Conservation (phyloP, 2,888 invertebrate genomes). For the Oxystoma pomonae region DNA sequence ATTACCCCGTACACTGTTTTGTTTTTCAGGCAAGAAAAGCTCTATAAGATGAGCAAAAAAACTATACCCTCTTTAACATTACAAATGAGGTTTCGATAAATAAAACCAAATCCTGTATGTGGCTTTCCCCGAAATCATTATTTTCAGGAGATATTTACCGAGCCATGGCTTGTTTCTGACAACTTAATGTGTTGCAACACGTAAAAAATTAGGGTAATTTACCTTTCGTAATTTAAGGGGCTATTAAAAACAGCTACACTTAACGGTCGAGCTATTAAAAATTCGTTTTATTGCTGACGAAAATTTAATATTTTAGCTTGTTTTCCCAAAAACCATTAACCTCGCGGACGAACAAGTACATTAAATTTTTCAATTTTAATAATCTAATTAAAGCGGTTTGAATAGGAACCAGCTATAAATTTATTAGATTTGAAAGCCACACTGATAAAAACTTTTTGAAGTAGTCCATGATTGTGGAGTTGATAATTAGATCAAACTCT, state of each 20-base stretch:
- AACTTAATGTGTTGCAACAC: not conserved
- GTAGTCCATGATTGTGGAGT: no score
- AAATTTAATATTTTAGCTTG: not conserved
- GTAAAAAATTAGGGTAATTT: not conserved
- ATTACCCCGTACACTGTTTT: no score
- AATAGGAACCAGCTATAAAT: no score
- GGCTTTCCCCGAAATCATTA: not conserved
- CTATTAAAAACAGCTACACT: not conserved
- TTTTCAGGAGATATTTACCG: not conserved
- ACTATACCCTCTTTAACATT: not conserved
- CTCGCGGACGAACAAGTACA: no score
- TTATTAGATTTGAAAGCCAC: no score
- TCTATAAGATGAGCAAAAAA: no score
- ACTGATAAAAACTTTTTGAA: no score
- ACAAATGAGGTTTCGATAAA: not conserved
- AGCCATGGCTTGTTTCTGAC: not conserved
- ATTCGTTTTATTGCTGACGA: not conserved
- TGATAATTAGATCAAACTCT: no score
- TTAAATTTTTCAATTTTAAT: no score
- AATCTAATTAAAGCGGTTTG: no score
- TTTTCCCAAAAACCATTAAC: no score
- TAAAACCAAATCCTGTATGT: not conserved
- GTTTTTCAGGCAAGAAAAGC: no score
- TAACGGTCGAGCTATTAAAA: not conserved
- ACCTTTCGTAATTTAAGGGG: not conserved